phyloP scores from a whole-genome alignment of 2,797 vertebrate species.

The Paratrypauchen microcephalus region DNA sequence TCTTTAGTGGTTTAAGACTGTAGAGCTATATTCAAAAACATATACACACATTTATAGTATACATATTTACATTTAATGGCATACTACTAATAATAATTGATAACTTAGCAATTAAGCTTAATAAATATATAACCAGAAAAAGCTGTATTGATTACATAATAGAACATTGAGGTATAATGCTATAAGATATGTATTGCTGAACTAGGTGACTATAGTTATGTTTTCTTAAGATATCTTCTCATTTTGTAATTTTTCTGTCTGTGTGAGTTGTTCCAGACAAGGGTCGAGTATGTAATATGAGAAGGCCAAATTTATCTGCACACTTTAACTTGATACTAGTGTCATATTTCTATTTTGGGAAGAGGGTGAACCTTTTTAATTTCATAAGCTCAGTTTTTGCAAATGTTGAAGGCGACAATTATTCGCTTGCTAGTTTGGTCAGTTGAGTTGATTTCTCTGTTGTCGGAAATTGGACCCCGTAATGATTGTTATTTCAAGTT shows the following conservation, averaged over 20 bases:
- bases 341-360: neutral
- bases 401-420: neutral
- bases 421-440: neutral
- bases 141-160: slow-evolving; percentile 85
- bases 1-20: slow-evolving; percentile 60
- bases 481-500: too few relatives aligned
- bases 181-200: slow-evolving; percentile 83
- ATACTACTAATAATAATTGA: slow-evolving; percentile 85
- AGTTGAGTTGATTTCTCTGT: neutral
- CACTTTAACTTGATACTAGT: neutral
- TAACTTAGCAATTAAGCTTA: slow-evolving; percentile 85
- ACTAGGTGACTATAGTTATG: slow-evolving; percentile 79
- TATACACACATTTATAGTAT: slow-evolving; percentile 74
- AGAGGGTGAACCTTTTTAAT: neutral
- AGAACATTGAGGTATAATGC: slow-evolving; percentile 79
- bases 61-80: slow-evolving; percentile 78
- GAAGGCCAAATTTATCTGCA: neutral
- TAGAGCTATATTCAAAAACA: slow-evolving; percentile 66
- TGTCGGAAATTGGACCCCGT: slow-evolving; percentile 6
- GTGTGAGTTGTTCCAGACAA: slow-evolving; percentile 75
- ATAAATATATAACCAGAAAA: slow-evolving; percentile 82
- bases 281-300: slow-evolving; percentile 4
- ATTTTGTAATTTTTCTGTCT: slow-evolving; percentile 65
- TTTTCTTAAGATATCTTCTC: slow-evolving; percentile 46
- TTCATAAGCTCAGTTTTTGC: neutral